Evolutionary conservation across 2,113 vertebrate genomes (phyloP), one percentile per base, ranked within the genome.

Genomic region (Hippocampus comes): DNA sequence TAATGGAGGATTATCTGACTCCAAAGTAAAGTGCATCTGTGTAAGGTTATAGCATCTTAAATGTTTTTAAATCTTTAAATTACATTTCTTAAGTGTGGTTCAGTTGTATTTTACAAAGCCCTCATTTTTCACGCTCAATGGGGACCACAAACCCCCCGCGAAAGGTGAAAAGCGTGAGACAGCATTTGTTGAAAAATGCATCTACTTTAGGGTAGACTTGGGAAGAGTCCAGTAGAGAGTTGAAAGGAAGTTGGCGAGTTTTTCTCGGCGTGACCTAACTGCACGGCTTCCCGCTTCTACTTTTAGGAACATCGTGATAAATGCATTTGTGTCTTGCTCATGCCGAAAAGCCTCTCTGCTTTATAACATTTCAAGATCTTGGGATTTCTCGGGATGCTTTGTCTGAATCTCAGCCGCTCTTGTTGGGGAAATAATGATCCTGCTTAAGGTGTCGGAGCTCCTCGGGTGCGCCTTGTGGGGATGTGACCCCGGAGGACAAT

Each of bases 381-480:
- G 20, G n/a, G 43, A 73, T 69, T 34, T 68, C 74, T 74, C 63
- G 48, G 14, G 7, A 65, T 74, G 27, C 69, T 59, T 41, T 65
- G 77, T 84, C 75, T 43, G 74, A 81, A 78, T 80, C 9, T 68
- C 14, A 64, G 20, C 55, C 10, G 14, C 73, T 78, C 70, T n/a
- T 70, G 49, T 66, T 68, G 48, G 8, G 25, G 57, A 72, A 71
- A 76, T 72, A 74, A 84, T 71, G 71, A 61, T 55, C 60, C 70
- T 43, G 11, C 68, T 74, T 68, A 43, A 82, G 78, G 67, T 38
- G 34, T 67, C 38, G 15, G 70, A 71, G 48, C 65, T 79, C 69
- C 77, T 79, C 65, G 75, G 78, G 82, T 80, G 66, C 60, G 70
- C 68, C 71, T 67, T 82, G 68, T 59, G 68, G 77, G 73, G 72